Conservation (phyloP, 2,797 vertebrate genomes). For the Fringilla coelebs region DNA sequence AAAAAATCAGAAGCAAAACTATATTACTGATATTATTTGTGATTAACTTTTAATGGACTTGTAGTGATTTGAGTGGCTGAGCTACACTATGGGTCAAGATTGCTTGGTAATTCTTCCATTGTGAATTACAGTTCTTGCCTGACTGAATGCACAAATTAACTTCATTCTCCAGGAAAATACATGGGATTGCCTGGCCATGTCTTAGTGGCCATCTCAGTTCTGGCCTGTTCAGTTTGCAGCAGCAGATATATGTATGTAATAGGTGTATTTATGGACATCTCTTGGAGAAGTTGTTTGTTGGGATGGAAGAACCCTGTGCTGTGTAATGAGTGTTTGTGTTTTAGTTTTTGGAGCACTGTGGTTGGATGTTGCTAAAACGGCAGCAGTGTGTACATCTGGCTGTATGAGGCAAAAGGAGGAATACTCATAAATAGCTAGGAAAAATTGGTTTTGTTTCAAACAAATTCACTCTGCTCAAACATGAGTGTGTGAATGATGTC, state of each 20-base stretch:
- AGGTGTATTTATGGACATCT: neutral
- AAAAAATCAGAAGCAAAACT: neutral
- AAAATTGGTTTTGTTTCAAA: neutral
- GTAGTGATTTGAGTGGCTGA: neutral
- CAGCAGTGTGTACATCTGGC: neutral
- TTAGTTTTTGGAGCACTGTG: neutral
- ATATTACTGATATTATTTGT: neutral
- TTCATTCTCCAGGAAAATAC: neutral
- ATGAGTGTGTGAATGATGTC: neutral
- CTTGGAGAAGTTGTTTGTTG: neutral
- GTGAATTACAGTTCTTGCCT: neutral
- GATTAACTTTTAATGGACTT: neutral
- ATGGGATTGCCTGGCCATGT: neutral
- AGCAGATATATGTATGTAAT: neutral
- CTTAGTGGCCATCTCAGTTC: neutral
- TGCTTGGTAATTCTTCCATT: neutral
- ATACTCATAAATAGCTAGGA: neutral
- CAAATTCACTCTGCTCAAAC: neutral
- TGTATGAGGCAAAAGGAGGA: neutral
- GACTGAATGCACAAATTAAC: neutral
- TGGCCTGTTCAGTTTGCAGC: neutral
- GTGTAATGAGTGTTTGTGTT: neutral
- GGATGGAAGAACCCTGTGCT: neutral
- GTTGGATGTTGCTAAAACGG: neutral
- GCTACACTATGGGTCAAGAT: neutral